Conservation (phyloP, 2,113 vertebrate species). For the Varanus salvator region DNA sequence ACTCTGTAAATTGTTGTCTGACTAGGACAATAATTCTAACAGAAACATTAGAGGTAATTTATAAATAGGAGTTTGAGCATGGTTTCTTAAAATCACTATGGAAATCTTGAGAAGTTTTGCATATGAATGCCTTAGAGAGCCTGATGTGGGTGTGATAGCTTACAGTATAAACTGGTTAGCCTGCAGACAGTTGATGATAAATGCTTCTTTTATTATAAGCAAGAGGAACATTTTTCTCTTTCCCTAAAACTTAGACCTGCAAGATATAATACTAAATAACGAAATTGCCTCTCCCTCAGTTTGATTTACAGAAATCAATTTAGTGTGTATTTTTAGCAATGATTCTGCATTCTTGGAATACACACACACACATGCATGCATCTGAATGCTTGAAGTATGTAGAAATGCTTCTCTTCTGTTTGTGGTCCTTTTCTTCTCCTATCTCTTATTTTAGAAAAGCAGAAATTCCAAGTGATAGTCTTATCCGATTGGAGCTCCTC, state of each 20-base stretch:
- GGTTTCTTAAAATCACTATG: slow-evolving; percentile 9
- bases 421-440: background rate
- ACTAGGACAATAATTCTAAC: slow-evolving; percentile 32
- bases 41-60: background rate
- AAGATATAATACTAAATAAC: background rate
- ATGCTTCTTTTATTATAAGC: background rate
- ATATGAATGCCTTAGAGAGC: background rate
- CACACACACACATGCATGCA: background rate
- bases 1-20: background rate
- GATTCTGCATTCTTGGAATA: background rate
- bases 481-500: slow-evolving; percentile 31
- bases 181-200: background rate
- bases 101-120: slow-evolving; percentile 20
- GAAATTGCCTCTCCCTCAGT: too few species aligned
- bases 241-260: background rate
- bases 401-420: background rate
- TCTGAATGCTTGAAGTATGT: background rate
- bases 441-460: background rate
- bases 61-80: slow-evolving; percentile 2
- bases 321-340: background rate
- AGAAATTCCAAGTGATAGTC: background rate
- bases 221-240: background rate
- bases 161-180: background rate
- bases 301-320: background rate
- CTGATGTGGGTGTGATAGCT: slow-evolving; percentile 24